Conservation (phyloP, 2,797 vertebrate genomes). For the Lates japonicus region DNA sequence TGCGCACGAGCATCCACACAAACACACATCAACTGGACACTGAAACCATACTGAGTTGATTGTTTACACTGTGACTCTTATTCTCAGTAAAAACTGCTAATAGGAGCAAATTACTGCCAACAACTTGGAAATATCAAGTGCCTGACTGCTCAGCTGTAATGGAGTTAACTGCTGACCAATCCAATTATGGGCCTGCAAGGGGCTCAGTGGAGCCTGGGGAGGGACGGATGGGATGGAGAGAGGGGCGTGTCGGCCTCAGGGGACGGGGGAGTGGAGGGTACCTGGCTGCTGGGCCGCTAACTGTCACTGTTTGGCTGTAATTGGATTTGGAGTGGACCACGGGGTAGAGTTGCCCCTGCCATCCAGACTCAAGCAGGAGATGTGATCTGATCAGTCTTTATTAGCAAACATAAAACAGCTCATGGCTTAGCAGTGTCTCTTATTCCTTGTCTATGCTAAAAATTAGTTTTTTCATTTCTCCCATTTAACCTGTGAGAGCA, state of each 20-base stretch:
- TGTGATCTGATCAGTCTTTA: slow-evolving; percentile 78
- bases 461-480: slow-evolving; percentile 65
- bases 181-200: slow-evolving; percentile 86
- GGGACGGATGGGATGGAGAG: slow-evolving; percentile 60
- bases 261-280: slow-evolving; percentile 70
- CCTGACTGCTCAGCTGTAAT: slow-evolving; percentile 88
- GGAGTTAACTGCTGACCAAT: slow-evolving; percentile 92
- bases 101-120: slow-evolving; percentile 91
- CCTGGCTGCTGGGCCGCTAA: slow-evolving; percentile 79
- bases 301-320: slow-evolving; percentile 81
- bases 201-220: slow-evolving; percentile 63
- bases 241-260: slow-evolving; percentile 62
- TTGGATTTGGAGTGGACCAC: slow-evolving; percentile 74
- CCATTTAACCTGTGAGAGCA: slow-evolving; percentile 54
- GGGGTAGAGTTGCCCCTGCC: slow-evolving; percentile 70
- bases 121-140: slow-evolving; percentile 92
- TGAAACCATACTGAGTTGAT: slow-evolving; percentile 67
- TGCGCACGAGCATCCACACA: slow-evolving; percentile 54
- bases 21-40: slow-evolving; percentile 56
- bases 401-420: slow-evolving; percentile 74
- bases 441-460: slow-evolving; percentile 33
- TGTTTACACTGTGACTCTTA: slow-evolving; percentile 88
- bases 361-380: slow-evolving; percentile 65
- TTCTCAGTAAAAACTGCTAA: slow-evolving; percentile 90
- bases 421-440: slow-evolving; percentile 51